Conservation (phyloP, 2,797 vertebrate species). For the Scolopax rusticola region DNA sequence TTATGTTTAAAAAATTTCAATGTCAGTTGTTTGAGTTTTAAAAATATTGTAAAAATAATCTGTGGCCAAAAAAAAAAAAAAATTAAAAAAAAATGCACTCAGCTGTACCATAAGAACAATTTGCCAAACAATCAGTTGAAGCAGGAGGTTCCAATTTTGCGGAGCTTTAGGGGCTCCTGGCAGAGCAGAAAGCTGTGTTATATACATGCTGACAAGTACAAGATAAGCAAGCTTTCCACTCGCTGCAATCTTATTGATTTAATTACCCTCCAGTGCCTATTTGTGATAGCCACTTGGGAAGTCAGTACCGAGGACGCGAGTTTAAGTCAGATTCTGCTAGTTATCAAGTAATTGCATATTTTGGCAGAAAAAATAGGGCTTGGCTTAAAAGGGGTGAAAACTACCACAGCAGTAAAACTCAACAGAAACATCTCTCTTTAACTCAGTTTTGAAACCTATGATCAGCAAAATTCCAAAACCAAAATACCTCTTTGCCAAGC, state of each 20-base stretch:
- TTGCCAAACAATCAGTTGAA: slow-evolving; percentile 53
- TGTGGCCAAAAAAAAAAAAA: neutral
- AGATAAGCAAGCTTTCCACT: slow-evolving; percentile 24
- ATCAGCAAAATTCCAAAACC: neutral
- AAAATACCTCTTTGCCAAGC: neutral
- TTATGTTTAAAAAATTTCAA: neutral
- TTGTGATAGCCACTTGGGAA: slow-evolving; percentile 29
- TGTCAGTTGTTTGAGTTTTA: slow-evolving; percentile 1
- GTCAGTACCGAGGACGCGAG: neutral
- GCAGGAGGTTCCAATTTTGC: slow-evolving; percentile 62
- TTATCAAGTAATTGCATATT: neutral
- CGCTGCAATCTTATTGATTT: slow-evolving; percentile 32
- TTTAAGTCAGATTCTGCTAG: slow-evolving; percentile 38
- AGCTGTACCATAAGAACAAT: slow-evolving; percentile 13
- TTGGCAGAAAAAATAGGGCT: neutral
- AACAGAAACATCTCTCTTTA: neutral
- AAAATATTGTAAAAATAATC: neutral
- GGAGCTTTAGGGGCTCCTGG: slow-evolving; percentile 9
- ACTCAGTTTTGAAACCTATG: neutral
- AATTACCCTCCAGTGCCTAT: slow-evolving; percentile 35
- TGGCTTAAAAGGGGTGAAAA: neutral
- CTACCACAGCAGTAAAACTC: neutral
- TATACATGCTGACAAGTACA: slow-evolving; percentile 35
- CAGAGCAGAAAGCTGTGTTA: slow-evolving; percentile 2
- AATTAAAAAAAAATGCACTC: neutral